A percentile compares a stretch with the other conserved stretches of the same genome.
These are phyloP conservation scores for Chlorocebus sabaeus DNA, from an alignment of 2,113 vertebrate species.

Conservation along the genomic window DNA sequence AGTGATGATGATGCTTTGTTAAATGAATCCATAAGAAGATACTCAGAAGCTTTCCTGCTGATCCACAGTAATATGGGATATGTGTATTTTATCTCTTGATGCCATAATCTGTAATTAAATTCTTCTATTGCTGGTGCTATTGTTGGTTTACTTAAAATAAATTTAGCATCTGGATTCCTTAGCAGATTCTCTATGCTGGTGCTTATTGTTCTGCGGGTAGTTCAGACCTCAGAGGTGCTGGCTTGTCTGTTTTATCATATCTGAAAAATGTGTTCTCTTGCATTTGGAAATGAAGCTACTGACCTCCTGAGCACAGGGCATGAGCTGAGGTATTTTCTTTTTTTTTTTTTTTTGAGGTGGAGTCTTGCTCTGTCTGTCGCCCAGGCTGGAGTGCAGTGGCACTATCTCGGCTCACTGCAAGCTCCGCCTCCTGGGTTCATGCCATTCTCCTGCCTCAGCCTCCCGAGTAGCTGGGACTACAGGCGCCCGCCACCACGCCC, in stretches of 20 bases:
- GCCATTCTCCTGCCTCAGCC: too few relatives aligned
- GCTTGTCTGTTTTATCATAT: not conserved
- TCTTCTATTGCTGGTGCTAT: not conserved
- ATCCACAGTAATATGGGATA: not conserved
- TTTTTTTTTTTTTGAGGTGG: too few relatives aligned
- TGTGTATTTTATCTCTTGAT: not conserved
- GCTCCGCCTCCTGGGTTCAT: too few relatives aligned
- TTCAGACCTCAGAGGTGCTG: not conserved
- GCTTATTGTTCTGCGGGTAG: not conserved
- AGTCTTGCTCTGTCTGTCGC: too few relatives aligned
- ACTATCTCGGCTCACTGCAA: too few relatives aligned
- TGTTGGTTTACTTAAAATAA: not conserved
- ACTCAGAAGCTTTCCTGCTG: not conserved
- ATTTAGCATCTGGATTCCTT: not conserved
- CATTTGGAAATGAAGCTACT: not conserved
- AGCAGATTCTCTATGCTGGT: not conserved
- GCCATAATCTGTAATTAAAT: not conserved
- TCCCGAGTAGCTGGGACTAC: too few relatives aligned
- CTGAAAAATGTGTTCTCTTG: not conserved
- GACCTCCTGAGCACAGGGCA: rapidly evolving
- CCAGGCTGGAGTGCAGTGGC: too few relatives aligned
- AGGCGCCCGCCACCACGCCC: too few relatives aligned
- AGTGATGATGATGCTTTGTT: not conserved
- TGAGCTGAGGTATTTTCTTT: not conserved
- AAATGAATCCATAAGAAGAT: not conserved